Evolutionary conservation across 2,888 invertebrate species (phyloP).

Genomic region (Axea sp.): DNA sequence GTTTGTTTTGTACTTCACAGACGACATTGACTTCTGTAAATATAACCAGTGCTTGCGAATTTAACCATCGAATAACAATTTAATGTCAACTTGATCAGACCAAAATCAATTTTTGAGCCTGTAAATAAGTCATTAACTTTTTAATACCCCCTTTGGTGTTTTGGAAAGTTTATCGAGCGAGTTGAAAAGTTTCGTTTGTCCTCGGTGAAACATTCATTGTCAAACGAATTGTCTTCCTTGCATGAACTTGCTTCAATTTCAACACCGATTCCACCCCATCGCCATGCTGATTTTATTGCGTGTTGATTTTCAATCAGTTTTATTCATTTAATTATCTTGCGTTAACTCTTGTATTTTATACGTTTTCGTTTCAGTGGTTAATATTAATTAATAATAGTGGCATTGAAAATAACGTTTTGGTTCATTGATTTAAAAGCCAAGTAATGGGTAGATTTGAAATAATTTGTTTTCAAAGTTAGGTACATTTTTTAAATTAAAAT

Average conservation of each 20-base stretch:
- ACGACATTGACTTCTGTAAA: neutral
- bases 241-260: slow-evolving; percentile 9
- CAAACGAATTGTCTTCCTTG: slow-evolving; percentile 1
- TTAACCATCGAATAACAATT: neutral
- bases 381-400: no score
- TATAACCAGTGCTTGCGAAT: neutral
- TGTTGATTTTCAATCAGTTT: neutral
- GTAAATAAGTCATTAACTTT: slow-evolving; percentile 23
- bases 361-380: no score
- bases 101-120: neutral
- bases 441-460: no score
- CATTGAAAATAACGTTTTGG: no score
- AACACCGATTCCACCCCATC: neutral
- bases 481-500: no score
- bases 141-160: neutral
- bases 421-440: no score
- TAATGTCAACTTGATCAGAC: neutral
- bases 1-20: neutral
- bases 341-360: neutral
- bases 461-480: no score
- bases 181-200: neutral
- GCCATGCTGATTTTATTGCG: neutral
- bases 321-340: neutral
- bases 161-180: slow-evolving; percentile 15
- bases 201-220: slow-evolving; percentile 21